Conservation (phyloP, 30 jellyfish, hydroid and myxozoan species). For the Clytia hemisphaerica region DNA sequence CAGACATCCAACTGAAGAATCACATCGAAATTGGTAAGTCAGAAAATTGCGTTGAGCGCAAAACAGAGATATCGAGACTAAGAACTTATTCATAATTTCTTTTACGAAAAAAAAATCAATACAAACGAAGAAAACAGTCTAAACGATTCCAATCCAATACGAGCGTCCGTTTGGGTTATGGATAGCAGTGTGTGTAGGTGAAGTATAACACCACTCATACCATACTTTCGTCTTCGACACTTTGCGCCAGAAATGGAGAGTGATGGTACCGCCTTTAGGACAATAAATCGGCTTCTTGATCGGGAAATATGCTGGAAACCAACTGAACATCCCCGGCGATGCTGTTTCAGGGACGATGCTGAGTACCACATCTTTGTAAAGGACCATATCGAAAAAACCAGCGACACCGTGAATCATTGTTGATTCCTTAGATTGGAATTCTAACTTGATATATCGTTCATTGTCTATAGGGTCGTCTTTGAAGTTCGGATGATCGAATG, state of each 20-base stretch:
- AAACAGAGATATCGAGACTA: no score
- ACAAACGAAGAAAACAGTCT: background rate
- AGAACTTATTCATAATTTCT: no score
- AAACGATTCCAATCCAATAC: conserved; percentile 90
- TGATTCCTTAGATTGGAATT: conserved; percentile 47
- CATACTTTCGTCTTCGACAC: conserved; percentile 80
- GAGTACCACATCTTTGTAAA: conserved; percentile 70
- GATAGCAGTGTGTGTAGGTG: conserved; percentile 65
- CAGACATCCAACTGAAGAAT: no score
- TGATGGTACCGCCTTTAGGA: conserved; percentile 52
- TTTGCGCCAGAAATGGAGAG: conserved; percentile 88
- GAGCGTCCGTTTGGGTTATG: conserved; percentile 98
- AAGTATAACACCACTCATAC: conserved; percentile 97
- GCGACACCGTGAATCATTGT: conserved; percentile 89
- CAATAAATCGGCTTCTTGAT: conserved; percentile 72
- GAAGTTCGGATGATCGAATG: conserved; percentile 82
- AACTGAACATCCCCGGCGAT: conserved; percentile 97
- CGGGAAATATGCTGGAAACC: conserved; percentile 85
- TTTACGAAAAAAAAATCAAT: no score
- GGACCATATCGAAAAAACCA: conserved; percentile 82
- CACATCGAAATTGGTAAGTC: no score
- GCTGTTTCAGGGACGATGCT: conserved; percentile 92
- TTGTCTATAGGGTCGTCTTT: conserved; percentile 65
- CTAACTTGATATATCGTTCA: conserved; percentile 52
- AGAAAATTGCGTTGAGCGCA: no score